Conservation (phyloP, 2,888 invertebrate species). For the Caenorhabditis wallacei region DNA sequence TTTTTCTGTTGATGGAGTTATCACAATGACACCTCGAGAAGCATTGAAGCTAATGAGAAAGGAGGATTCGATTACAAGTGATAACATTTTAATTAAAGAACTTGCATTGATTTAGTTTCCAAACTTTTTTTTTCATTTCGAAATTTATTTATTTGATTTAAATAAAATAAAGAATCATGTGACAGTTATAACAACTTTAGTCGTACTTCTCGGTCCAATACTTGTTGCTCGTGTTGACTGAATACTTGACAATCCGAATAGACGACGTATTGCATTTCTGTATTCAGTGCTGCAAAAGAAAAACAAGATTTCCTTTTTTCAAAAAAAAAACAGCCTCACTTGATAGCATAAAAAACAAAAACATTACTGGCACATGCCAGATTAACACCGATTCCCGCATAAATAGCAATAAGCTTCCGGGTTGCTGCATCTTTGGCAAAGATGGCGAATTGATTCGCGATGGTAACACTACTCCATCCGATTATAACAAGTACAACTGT, state of each 20-base stretch:
- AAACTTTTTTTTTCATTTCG: background rate
- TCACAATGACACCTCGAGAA: constrained; percentile 58
- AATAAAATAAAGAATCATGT: constrained; percentile 13
- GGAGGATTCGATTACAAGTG: constrained; percentile 61
- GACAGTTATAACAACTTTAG: constrained; percentile 19
- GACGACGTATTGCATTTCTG: constrained; percentile 49
- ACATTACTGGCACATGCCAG: constrained; percentile 52
- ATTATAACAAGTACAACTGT: constrained; percentile 52
- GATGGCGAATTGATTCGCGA: constrained; percentile 56
- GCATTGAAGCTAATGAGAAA: constrained; percentile 58
- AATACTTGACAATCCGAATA: constrained; percentile 39
- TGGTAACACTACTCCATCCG: constrained; percentile 61
- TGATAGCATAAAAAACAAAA: constrained; percentile 56
- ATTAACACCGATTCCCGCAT: constrained; percentile 60
- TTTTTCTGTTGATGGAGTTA: constrained; percentile 55
- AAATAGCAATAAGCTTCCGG: constrained; percentile 47
- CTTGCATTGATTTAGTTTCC: constrained; percentile 44
- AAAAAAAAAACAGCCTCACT: constrained; percentile 26
- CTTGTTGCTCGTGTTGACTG: constrained; percentile 24
- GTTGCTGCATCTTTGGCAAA: constrained; percentile 29
- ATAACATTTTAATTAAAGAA: constrained; percentile 62
- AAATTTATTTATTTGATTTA: constrained; percentile 5
- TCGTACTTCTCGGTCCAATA: constrained; percentile 36
- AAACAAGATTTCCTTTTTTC: background rate
- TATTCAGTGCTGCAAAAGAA: constrained; percentile 45